Conservation (phyloP, 2,113 vertebrate species). For the Clarias macrocephalus region DNA sequence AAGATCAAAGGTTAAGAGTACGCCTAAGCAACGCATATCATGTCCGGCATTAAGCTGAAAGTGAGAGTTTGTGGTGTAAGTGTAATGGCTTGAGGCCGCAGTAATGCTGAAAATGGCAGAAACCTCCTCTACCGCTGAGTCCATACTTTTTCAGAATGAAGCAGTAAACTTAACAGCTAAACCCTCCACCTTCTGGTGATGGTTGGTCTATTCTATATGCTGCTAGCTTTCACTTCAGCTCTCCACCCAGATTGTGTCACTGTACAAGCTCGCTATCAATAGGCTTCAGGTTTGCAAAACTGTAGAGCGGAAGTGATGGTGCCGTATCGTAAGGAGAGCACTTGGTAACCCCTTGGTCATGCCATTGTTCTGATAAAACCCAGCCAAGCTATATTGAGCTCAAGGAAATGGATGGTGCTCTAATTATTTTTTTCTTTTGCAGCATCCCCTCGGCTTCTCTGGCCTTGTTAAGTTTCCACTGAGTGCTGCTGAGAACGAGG, state of each 20-base stretch:
- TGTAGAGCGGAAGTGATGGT: slow-evolving; percentile 40
- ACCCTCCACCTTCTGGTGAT: not conserved
- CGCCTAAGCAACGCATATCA: not conserved
- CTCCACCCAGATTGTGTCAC: not conserved
- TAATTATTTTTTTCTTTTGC: not conserved
- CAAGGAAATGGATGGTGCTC: slow-evolving; percentile 62
- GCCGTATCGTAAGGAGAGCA: slow-evolving; percentile 49
- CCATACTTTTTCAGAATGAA: not conserved
- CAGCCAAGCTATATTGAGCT: slow-evolving; percentile 49
- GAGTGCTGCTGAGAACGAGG: slow-evolving; percentile 62
- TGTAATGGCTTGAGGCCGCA: not conserved
- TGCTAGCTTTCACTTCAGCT: not conserved
- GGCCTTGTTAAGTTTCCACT: slow-evolving; percentile 69
- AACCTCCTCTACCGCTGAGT: not conserved
- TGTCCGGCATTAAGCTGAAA: slow-evolving; percentile 33
- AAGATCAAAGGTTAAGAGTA: not conserved
- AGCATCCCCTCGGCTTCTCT: slow-evolving; percentile 53
- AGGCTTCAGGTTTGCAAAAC: slow-evolving; percentile 30
- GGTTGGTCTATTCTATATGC: not conserved
- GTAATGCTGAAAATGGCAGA: not conserved
- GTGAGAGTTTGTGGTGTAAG: not conserved
- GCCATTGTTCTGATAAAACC: slow-evolving; percentile 60
- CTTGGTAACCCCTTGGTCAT: slow-evolving; percentile 20
- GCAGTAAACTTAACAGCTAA: not conserved
- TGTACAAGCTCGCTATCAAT: slow-evolving; percentile 45